phyloP scores from a whole-genome alignment of 2,113 vertebrate genomes.

The Burhinus oedicnemus region DNA sequence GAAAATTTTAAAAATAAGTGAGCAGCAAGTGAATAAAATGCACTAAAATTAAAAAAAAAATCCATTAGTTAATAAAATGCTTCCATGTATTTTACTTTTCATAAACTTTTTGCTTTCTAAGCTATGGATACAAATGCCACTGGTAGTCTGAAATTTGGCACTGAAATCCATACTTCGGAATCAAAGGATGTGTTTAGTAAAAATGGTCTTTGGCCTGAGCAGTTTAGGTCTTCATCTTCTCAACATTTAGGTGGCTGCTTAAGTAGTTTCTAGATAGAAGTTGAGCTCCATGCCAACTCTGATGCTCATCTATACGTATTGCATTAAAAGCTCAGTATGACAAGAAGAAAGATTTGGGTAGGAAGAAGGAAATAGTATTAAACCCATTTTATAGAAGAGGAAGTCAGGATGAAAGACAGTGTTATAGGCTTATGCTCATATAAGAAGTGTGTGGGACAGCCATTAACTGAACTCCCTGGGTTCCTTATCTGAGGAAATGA shows the following conservation, averaged over 20 bases:
- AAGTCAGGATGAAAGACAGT: background rate
- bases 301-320: background rate
- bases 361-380: slow-evolving; percentile 5
- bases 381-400: background rate
- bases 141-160: background rate
- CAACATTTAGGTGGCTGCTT: background rate
- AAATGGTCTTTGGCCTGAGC: background rate
- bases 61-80: background rate
- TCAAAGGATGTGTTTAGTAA: background rate
- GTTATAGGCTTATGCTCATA: background rate
- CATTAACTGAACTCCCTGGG: background rate
- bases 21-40: slow-evolving; percentile 17
- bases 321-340: background rate
- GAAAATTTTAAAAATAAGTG: background rate
- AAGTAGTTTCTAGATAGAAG: background rate
- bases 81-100: background rate
- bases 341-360: background rate
- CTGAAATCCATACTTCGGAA: background rate
- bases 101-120: background rate
- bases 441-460: background rate
- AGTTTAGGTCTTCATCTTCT: background rate
- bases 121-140: background rate
- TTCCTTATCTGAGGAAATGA: background rate
- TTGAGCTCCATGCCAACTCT: background rate
- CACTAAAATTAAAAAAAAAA: background rate